A percentile compares a stretch with the other conserved stretches of the same genome.
Conservation (phyloP, 2,888 invertebrate species). For the Brachylomia viminalis region DNA sequence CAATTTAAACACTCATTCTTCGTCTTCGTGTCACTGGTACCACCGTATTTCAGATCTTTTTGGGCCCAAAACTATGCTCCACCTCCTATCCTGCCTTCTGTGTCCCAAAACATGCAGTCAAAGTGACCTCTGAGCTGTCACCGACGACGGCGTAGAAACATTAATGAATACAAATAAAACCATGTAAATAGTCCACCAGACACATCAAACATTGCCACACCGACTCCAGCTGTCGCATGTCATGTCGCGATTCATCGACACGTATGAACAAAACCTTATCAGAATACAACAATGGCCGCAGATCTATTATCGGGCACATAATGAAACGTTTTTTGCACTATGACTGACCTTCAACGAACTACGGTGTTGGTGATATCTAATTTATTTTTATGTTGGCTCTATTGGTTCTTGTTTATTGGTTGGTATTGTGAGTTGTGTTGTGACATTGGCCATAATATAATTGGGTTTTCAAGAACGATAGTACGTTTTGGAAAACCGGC, state of each 20-base stretch:
- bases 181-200: background rate
- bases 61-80: no score
- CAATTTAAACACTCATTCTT: no score
- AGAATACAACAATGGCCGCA: slow-evolving; percentile 60
- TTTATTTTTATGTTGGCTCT: slow-evolving; percentile 40
- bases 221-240: slow-evolving; percentile 22
- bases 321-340: slow-evolving; percentile 59
- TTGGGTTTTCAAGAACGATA: background rate
- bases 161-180: no score
- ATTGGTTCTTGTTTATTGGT: slow-evolving; percentile 20
- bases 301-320: slow-evolving; percentile 54
- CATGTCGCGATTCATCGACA: slow-evolving; percentile 33
- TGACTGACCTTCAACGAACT: slow-evolving; percentile 50
- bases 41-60: no score
- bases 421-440: slow-evolving; percentile 1
- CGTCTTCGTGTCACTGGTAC: no score
- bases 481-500: background rate
- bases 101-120: no score
- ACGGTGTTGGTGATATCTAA: slow-evolving; percentile 30
- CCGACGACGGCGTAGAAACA: no score
- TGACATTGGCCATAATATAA: background rate
- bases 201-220: background rate
- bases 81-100: background rate
- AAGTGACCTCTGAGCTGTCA: no score
- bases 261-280: slow-evolving; percentile 52